Conservation (phyloP, 2,888 invertebrate genomes). For the Eristalinus sepulchralis region DNA sequence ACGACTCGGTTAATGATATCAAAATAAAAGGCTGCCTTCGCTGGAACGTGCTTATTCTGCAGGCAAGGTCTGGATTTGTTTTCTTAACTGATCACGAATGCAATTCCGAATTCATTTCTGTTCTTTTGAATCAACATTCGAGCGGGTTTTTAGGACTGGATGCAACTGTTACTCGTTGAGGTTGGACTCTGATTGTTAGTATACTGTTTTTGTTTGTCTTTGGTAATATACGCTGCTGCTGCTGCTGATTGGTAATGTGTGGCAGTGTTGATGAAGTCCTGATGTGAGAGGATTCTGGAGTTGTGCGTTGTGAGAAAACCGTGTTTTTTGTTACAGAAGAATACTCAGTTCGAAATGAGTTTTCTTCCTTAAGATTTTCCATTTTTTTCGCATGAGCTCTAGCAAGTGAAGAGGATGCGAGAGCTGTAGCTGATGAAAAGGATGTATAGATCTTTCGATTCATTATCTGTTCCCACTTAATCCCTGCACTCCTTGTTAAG, state of each 20-base stretch:
- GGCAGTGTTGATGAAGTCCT: not conserved
- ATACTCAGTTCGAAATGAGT: not conserved
- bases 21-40: not conserved
- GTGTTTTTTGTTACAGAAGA: not conserved
- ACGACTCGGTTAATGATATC: not conserved
- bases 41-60: not conserved
- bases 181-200: not conserved
- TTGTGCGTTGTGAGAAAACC: not conserved
- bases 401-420: too few relatives aligned
- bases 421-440: too few relatives aligned
- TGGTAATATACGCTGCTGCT: not conserved
- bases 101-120: conserved; percentile 14
- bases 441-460: too few relatives aligned
- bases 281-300: not conserved
- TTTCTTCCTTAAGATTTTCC: too few relatives aligned
- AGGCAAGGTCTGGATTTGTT: conserved; percentile 13
- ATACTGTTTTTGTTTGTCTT: not conserved
- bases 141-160: not conserved
- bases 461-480: too few relatives aligned
- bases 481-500: too few relatives aligned
- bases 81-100: conserved; percentile 15
- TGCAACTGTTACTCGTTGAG: conserved; percentile 4
- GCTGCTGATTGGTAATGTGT: not conserved
- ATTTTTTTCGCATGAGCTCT: too few relatives aligned
- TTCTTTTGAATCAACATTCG: conserved; percentile 21